phyloP scores from a whole-genome alignment of 1,140 invertebrate species.

The Tetragnatha versicolor region DNA sequence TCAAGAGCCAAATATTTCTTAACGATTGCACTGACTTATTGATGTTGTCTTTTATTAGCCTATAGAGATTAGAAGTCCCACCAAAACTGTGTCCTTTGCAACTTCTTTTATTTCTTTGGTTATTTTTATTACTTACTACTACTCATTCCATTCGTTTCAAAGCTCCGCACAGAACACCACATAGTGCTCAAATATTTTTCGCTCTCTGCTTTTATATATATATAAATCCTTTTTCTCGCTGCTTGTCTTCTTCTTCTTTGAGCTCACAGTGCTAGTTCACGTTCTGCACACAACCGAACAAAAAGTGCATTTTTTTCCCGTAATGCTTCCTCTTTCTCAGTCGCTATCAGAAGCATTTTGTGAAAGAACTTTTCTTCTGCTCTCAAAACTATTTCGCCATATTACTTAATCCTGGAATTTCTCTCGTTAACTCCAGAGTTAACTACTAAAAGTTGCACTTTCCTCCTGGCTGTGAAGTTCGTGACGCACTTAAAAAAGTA shows the following conservation, averaged over 20 bases:
- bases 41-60: slow-evolving; percentile 49
- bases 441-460: no score
- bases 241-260: slow-evolving; percentile 34
- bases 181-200: slow-evolving; percentile 45
- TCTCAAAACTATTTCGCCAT: neutral
- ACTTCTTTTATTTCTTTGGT: slow-evolving; percentile 34
- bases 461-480: no score
- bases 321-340: slow-evolving; percentile 48
- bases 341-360: slow-evolving; percentile 31
- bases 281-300: slow-evolving; percentile 7
- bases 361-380: neutral
- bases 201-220: slow-evolving; percentile 43
- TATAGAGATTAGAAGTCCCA: slow-evolving; percentile 49
- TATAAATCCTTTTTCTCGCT: slow-evolving; percentile 44
- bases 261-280: slow-evolving; percentile 6
- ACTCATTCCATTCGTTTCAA: no score
- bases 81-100: slow-evolving; percentile 41
- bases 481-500: no score
- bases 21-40: slow-evolving; percentile 38
- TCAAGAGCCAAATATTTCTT: neutral
- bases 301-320: slow-evolving; percentile 5
- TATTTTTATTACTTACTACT: slow-evolving; percentile 18
- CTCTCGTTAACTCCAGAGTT: no score
- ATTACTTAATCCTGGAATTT: no score
- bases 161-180: slow-evolving; percentile 40